phyloP scores from a whole-genome alignment of 2,888 invertebrate species.

The Leucozona laternaria region DNA sequence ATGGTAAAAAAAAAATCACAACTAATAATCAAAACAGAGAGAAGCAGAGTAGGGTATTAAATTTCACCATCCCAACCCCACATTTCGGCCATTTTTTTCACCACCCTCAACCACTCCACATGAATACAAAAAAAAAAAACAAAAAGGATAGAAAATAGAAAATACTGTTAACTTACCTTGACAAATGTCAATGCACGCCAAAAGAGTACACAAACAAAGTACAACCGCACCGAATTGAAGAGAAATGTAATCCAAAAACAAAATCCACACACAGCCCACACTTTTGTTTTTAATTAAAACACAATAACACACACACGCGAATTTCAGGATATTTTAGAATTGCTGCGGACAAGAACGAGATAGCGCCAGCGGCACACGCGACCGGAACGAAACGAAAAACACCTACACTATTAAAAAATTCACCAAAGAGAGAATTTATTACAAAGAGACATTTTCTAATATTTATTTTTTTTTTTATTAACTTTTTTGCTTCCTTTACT shows the following conservation, averaged over 20 bases:
- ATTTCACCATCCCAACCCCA: slow-evolving; percentile 3
- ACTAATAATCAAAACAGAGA: slow-evolving; percentile 59
- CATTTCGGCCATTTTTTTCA: neutral
- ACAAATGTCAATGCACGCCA: slow-evolving; percentile 73
- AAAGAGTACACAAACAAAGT: slow-evolving; percentile 44
- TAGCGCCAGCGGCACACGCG: slow-evolving; percentile 34
- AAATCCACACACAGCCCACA: slow-evolving; percentile 25
- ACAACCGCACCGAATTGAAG: slow-evolving; percentile 35
- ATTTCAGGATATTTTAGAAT: slow-evolving; percentile 18
- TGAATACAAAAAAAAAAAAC: neutral
- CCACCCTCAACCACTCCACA: neutral
- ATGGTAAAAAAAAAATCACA: slow-evolving; percentile 4
- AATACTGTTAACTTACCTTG: slow-evolving; percentile 69
- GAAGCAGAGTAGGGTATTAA: neutral
- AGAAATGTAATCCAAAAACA: slow-evolving; percentile 57
- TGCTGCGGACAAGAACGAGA: slow-evolving; percentile 22
- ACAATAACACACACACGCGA: neutral
- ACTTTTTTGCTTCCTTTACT: neutral
- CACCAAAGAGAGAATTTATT: slow-evolving; percentile 27
- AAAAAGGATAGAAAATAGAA: slow-evolving; percentile 28
- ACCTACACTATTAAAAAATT: slow-evolving; percentile 3
- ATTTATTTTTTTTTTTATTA: slow-evolving; percentile 36
- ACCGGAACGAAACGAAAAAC: slow-evolving; percentile 45
- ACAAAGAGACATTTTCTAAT: slow-evolving; percentile 48
- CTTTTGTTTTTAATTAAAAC: slow-evolving; percentile 2